Evolutionary conservation across 2,113 vertebrate species (phyloP), one percentile per base, ranked within the genome.

Genomic region (Chaetops frenatus): DNA sequence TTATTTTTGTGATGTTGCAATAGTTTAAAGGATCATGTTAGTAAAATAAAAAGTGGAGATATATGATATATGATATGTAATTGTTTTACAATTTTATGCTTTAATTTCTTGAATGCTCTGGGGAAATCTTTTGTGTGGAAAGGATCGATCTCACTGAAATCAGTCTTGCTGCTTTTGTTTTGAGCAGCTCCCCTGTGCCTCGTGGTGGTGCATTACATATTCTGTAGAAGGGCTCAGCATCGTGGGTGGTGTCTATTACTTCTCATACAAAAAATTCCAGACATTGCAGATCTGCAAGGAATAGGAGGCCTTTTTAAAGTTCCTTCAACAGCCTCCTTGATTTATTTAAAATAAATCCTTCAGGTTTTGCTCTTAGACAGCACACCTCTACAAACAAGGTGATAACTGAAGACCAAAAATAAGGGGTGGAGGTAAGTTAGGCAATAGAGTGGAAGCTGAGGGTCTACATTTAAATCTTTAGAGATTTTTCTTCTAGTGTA

Each of bases 181-280:
- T 74, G 57, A 83, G 74, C 85, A 88, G 79, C 45, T 93, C 82
- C 82, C 93, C 65, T 90, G 77, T 93, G 93, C 82, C 88, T 96
- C 11, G 1, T 94, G 6, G 14, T 71, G 61, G 22, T 92, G 35
- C 36, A 44, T 92, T 94, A 84, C 73, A 67, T 78, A 78, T 79
- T 94, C 89, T 81, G 60, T 70, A 83, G 82, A 94, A 65, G 53
- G 90, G 35, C 86, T 97, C 92, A 91, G 72, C 91, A 1, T 95
- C 74, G 91, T 95, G 96, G 95, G 95, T 96, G 89, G 95, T 89
- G 83, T 89, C 92, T 81, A 29, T 94, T 93, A 91, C 74, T 93
- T 84, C 87, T 87, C 57, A n/a, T 57, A 76, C 66, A 83, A 94
- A 95, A 97, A 95, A 95, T 86, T 93, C 87, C 91, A 95, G 88